Evolutionary conservation across 2,888 invertebrate species (phyloP).

Genomic region (Thereva unica): DNA sequence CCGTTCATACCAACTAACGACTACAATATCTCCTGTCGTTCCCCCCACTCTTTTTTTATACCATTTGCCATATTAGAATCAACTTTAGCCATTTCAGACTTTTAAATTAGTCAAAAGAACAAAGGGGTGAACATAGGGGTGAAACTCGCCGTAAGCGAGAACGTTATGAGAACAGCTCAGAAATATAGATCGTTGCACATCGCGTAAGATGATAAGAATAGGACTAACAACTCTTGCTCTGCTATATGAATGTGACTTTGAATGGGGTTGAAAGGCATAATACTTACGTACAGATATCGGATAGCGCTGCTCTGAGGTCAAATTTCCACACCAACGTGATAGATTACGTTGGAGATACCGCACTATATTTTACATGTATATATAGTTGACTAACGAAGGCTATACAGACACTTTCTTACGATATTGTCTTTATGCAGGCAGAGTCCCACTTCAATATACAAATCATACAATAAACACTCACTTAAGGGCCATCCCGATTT

Average conservation of each 20-base stretch:
- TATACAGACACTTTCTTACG: no score
- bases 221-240: background rate
- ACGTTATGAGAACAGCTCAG: background rate
- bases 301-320: background rate
- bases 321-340: background rate
- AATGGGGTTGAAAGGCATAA: no score
- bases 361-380: background rate
- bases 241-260: no score
- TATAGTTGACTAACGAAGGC: background rate
- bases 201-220: background rate
- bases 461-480: no score
- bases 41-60: background rate
- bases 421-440: no score
- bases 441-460: no score
- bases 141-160: constrained; percentile 6
- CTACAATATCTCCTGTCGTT: background rate
- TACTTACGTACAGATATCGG: no score
- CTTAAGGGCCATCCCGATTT: no score
- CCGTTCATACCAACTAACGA: background rate
- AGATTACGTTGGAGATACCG: background rate
- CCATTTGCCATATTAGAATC: constrained; percentile 1
- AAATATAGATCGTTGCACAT: background rate
- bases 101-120: constrained; percentile 11
- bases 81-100: constrained; percentile 13
- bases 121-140: constrained; percentile 19